Conservation (phyloP, 2,888 invertebrate species). For the Apoderus coryli region DNA sequence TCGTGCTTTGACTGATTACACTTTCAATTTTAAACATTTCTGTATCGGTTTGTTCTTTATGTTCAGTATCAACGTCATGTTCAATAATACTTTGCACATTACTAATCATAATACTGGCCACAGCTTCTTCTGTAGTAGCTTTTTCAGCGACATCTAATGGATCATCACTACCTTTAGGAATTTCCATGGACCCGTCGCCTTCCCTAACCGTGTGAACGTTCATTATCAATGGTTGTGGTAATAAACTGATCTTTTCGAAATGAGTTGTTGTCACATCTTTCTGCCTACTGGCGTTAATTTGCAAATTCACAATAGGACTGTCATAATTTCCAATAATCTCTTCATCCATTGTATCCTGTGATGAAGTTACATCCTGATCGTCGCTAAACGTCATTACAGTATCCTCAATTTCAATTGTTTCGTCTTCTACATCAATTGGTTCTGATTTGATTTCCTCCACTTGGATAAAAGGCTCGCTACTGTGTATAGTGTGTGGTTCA, state of each 20-base stretch:
- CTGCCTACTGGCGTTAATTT: slow-evolving; percentile 5
- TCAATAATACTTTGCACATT: slow-evolving; percentile 17
- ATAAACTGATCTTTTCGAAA: slow-evolving; percentile 12
- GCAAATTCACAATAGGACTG: slow-evolving; percentile 17
- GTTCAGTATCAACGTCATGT: slow-evolving; percentile 2
- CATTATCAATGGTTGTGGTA: slow-evolving; percentile 16
- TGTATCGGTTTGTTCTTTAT: no score
- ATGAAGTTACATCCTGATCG: no score
- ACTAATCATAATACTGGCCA: slow-evolving; percentile 12
- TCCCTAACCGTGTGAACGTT: slow-evolving; percentile 17
- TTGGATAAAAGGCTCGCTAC: slow-evolving; percentile 20
- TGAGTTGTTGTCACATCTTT: slow-evolving; percentile 8
- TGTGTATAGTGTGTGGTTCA: slow-evolving; percentile 18
- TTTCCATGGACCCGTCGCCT: slow-evolving; percentile 7
- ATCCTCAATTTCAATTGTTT: slow-evolving; percentile 20
- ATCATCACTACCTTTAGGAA: no score
- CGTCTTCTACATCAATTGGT: slow-evolving; percentile 27
- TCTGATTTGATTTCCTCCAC: slow-evolving; percentile 28
- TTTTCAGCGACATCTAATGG: no score
- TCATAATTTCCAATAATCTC: slow-evolving; percentile 20
- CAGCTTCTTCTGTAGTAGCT: background rate
- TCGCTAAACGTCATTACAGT: slow-evolving; percentile 18
- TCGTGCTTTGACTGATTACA: slow-evolving; percentile 7
- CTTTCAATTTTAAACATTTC: slow-evolving; percentile 10
- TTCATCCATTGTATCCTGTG: slow-evolving; percentile 11